A percentile compares a stretch with the other conserved stretches of the same genome.
phyloP scores from a whole-genome alignment of 2,797 vertebrate genomes.

The Syngnathus acus region DNA sequence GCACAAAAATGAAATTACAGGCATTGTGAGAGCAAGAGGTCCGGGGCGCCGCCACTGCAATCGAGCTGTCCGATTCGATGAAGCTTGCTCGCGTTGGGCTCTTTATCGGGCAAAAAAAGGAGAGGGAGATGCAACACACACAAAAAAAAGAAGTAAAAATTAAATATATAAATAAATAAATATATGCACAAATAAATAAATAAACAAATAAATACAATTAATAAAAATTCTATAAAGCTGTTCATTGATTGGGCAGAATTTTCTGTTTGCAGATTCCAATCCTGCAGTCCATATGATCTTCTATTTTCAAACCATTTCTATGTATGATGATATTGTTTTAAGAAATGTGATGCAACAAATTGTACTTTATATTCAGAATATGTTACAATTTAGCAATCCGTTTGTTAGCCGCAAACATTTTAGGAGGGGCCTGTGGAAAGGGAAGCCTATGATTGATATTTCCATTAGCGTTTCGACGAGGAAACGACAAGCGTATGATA shows the following conservation, averaged over 20 bases:
- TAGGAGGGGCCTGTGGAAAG: conserved; percentile 51
- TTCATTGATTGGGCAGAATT: conserved; percentile 3
- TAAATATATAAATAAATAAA: too few species aligned
- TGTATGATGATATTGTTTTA: neutral
- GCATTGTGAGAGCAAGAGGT: conserved; percentile 44
- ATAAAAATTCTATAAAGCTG: neutral
- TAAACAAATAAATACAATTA: neutral
- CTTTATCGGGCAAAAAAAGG: conserved; percentile 3
- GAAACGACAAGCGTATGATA: conserved; percentile 65
- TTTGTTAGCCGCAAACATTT: conserved; percentile 16
- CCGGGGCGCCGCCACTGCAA: conserved; percentile 13
- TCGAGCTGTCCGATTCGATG: conserved; percentile 34
- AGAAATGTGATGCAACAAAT: neutral
- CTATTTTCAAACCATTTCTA: neutral
- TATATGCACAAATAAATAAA: neutral
- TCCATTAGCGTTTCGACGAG: conserved; percentile 73
- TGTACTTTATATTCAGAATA: neutral
- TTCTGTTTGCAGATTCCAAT: neutral
- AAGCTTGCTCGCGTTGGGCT: conserved; percentile 17
- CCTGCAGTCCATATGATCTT: neutral
- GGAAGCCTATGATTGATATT: conserved; percentile 74
- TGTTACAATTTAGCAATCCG: neutral
- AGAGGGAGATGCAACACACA: neutral
- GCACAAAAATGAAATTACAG: conserved; percentile 63
- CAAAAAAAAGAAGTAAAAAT: neutral